These are phyloP conservation scores for Orthosia gracilis DNA, from an alignment of 2,888 invertebrate species.

Conservation along the genomic window DNA sequence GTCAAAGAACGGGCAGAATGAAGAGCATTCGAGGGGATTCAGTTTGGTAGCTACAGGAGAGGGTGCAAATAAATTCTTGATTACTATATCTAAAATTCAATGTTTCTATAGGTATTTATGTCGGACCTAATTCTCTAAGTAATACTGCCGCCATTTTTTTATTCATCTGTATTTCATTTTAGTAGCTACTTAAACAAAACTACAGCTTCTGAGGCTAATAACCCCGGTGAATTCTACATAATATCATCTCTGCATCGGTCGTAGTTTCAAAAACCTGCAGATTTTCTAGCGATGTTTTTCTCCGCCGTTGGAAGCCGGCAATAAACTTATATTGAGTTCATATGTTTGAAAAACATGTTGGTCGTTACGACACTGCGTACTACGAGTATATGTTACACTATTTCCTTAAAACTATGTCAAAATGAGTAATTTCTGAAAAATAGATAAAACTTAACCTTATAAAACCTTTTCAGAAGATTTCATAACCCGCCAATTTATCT, in stretches of 20 bases:
- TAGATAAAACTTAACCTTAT: too few species aligned
- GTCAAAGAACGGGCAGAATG: background rate
- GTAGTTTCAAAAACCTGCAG: constrained; percentile 49
- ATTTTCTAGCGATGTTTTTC: constrained; percentile 53
- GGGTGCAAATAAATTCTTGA: too few species aligned
- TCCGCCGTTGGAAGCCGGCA: constrained; percentile 36
- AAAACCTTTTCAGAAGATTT: too few species aligned
- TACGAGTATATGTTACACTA: background rate
- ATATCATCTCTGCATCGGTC: background rate
- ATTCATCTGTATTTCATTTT: background rate
- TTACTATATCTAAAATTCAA: too few species aligned
- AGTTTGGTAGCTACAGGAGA: background rate
- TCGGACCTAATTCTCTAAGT: too few species aligned
- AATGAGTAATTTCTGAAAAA: background rate
- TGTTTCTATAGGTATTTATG: too few species aligned
- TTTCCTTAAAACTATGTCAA: background rate
- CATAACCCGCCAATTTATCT: background rate
- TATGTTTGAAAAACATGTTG: constrained; percentile 54
- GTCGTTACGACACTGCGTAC: constrained; percentile 22
- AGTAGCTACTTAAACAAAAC: background rate
- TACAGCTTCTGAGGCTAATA: constrained; percentile 1
- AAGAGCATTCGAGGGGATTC: background rate
- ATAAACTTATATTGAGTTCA: constrained; percentile 61
- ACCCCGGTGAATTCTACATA: constrained; percentile 2
- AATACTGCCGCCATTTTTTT: background rate